phyloP scores from a whole-genome alignment of 2,113 vertebrate genomes.

The Leptocoma aspasia region DNA sequence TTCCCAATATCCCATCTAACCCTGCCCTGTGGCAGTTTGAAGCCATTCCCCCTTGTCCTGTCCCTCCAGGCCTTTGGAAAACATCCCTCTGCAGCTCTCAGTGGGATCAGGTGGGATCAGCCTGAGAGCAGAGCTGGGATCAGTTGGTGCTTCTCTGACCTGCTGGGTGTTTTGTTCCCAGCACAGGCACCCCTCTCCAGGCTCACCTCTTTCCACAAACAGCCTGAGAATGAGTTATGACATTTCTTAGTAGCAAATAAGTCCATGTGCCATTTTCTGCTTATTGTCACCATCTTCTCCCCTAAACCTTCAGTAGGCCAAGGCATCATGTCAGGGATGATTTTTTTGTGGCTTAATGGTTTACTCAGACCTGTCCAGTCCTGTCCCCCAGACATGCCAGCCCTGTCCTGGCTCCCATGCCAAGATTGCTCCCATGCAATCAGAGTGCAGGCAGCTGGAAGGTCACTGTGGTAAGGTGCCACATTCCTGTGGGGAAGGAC shows the following conservation, averaged over 20 bases:
- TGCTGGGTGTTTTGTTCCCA: background rate
- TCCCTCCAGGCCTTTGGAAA: background rate
- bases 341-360: background rate
- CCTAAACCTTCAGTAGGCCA: background rate
- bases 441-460: background rate
- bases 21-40: background rate
- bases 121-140: background rate
- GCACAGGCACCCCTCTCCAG: background rate
- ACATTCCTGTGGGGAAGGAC: background rate
- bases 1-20: rapidly evolving
- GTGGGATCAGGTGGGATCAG: background rate
- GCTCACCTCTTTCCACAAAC: background rate
- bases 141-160: no score
- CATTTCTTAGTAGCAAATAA: background rate
- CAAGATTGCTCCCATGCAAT: background rate
- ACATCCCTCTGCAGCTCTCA: background rate
- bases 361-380: background rate
- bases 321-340: background rate
- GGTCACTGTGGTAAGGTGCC: background rate
- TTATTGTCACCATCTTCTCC: rapidly evolving
- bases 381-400: background rate
- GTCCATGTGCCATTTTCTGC: background rate
- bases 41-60: background rate
- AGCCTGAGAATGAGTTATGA: background rate
- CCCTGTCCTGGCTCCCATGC: background rate